Percentiles rank a stretch among this genome's conserved stretches.
Evolutionary conservation across 2,113 vertebrate species (phyloP).

Genomic region (Lasiurus cinereus): DNA sequence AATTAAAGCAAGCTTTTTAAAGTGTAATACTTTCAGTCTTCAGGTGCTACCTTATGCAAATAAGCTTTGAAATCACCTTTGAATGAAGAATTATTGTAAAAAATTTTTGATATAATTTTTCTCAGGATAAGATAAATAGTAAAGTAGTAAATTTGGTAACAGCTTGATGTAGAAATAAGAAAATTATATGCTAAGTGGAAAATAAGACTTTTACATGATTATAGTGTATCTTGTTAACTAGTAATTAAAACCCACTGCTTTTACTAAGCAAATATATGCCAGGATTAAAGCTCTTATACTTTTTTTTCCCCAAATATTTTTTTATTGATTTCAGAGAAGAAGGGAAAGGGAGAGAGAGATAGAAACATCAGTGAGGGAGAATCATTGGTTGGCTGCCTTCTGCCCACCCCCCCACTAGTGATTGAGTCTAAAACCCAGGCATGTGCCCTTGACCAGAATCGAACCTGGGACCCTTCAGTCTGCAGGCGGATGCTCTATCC

Average conservation of each 20-base stretch:
- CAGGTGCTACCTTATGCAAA: conserved; percentile 12
- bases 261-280: conserved; percentile 54
- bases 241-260: conserved; percentile 71
- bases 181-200: conserved; percentile 69
- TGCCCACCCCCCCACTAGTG: no score
- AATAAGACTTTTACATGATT: conserved; percentile 69
- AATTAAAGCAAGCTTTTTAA: conserved; percentile 34
- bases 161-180: conserved; percentile 57
- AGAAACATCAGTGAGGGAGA: no score
- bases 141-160: conserved; percentile 61
- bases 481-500: no score
- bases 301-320: no score
- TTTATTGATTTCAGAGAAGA: no score
- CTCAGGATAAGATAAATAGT: conserved; percentile 57
- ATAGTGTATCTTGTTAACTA: conserved; percentile 64
- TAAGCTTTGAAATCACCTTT: conserved; percentile 55
- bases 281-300: conserved; percentile 59
- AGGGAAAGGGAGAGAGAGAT: no score
- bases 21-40: neutral
- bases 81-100: conserved; percentile 22
- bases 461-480: no score
- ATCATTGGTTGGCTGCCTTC: no score
- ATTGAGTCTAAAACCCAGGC: no score
- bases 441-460: no score
- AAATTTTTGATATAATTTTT: conserved; percentile 47